A percentile compares a stretch with the other conserved stretches of the same genome.
These are phyloP conservation scores for Galago senegalensis DNA, from an alignment of 2,797 vertebrate genomes.

Conservation along the genomic window DNA sequence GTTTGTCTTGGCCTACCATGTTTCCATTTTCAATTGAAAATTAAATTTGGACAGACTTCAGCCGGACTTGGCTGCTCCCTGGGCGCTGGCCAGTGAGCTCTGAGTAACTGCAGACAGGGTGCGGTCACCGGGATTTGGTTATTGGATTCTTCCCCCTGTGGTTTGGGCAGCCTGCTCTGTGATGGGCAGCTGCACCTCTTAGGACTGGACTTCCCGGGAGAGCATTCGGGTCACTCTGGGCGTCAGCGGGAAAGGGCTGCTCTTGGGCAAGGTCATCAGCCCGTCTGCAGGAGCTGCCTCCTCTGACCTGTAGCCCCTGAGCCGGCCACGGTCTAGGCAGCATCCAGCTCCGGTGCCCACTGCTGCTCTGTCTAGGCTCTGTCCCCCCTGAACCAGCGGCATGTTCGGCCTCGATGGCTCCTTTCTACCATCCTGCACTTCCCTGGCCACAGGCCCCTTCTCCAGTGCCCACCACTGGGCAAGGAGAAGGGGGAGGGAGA, in stretches of 20 bases:
- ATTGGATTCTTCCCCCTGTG: background rate
- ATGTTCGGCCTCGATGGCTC: fast-evolving
- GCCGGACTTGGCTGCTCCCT: background rate
- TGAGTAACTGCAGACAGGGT: conserved; percentile 73
- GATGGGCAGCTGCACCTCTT: background rate
- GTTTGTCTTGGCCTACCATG: conserved; percentile 55
- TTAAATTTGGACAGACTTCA: conserved; percentile 55
- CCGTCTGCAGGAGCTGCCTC: background rate
- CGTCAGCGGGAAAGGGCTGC: background rate
- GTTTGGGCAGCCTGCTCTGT: conserved; percentile 49
- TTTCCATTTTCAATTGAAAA: conserved; percentile 74
- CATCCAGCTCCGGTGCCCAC: fast-evolving
- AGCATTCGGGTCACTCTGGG: background rate
- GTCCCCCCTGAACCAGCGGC: too few relatives aligned
- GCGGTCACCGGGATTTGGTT: conserved; percentile 53
- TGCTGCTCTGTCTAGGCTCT: fast-evolving
- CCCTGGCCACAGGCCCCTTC: background rate
- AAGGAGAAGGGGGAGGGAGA: too few relatives aligned
- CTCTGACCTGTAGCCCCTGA: background rate
- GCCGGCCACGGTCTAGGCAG: background rate
- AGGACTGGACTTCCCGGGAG: conserved; percentile 47
- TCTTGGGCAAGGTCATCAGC: background rate
- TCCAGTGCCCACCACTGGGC: fast-evolving
- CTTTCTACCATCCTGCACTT: background rate
- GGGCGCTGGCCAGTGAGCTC: background rate